These are phyloP conservation scores for Melanocharis versteri DNA, from an alignment of 2,113 vertebrate genomes.

Conservation along the genomic window DNA sequence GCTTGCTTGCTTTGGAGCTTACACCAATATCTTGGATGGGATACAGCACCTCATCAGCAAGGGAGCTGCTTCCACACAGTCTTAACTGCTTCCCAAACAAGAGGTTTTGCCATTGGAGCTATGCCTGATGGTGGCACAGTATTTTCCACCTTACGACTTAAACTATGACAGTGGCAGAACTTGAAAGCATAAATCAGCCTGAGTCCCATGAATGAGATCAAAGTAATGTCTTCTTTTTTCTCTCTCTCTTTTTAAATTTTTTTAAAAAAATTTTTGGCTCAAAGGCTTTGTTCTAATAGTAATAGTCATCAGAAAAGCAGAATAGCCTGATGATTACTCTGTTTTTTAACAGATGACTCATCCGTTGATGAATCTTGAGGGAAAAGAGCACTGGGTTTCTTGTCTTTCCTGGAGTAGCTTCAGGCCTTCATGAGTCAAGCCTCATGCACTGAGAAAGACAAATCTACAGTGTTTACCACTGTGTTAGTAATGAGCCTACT, in stretches of 20 bases:
- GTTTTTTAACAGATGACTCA: conserved; percentile 58
- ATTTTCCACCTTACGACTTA: not conserved
- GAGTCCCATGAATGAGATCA: not conserved
- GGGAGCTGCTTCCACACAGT: not conserved
- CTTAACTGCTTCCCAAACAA: not conserved
- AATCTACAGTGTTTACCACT: not conserved
- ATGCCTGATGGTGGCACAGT: not conserved
- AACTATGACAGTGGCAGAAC: not conserved
- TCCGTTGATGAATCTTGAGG: conserved; percentile 33
- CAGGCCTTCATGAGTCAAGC: conserved; percentile 25
- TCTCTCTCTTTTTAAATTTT: accelerated
- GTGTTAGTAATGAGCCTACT: not conserved
- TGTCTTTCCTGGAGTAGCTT: conserved; percentile 46
- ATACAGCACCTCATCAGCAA: not conserved
- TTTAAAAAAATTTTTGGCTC: not conserved
- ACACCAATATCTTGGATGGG: not conserved
- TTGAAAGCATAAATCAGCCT: not conserved
- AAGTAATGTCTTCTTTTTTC: not conserved
- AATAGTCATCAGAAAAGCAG: conserved; percentile 48
- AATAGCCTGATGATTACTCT: conserved; percentile 46
- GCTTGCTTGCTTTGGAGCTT: not conserved
- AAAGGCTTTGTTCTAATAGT: conserved; percentile 34
- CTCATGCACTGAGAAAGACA: not conserved
- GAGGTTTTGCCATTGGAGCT: not conserved
- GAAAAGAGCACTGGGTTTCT: conserved; percentile 42